Evolutionary conservation across 2,888 invertebrate genomes (phyloP).

Genomic region (Plagiodera versicolora): DNA sequence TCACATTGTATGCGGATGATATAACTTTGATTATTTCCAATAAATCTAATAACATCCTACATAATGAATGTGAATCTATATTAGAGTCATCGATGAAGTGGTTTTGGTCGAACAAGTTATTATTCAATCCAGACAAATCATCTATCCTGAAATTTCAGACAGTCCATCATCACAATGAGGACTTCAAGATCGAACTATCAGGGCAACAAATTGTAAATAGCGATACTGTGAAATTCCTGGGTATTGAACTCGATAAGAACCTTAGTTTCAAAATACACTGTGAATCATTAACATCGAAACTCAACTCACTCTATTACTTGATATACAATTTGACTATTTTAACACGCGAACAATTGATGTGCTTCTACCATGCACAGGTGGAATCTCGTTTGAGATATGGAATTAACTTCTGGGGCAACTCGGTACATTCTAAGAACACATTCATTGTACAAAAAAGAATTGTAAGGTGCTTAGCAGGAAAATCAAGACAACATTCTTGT

Average conservation of each 20-base stretch:
- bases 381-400: not conserved
- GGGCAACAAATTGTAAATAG: not conserved
- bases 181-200: not conserved
- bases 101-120: not conserved
- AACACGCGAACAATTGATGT: not conserved
- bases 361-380: not conserved
- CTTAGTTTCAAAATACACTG: too few relatives aligned
- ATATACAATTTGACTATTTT: not conserved
- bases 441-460: slow-evolving; percentile 1
- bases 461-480: too few relatives aligned
- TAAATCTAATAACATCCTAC: too few relatives aligned
- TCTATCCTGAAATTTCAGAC: not conserved
- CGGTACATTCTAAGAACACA: slow-evolving; percentile 1
- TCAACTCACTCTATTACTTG: not conserved
- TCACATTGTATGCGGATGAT: too few relatives aligned
- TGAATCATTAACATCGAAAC: too few relatives aligned
- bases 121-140: not conserved
- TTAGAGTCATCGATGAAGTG: not conserved
- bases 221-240: slow-evolving; percentile 5
- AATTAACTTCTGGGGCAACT: slow-evolving; percentile 1
- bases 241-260: slow-evolving; percentile 1
- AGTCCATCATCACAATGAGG: not conserved
- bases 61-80: not conserved
- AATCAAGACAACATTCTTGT: not conserved
- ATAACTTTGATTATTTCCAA: too few relatives aligned